Base-by-base conservation (phyloP, 2,888 invertebrate species). In the Ptychoptera albimana region DNA sequence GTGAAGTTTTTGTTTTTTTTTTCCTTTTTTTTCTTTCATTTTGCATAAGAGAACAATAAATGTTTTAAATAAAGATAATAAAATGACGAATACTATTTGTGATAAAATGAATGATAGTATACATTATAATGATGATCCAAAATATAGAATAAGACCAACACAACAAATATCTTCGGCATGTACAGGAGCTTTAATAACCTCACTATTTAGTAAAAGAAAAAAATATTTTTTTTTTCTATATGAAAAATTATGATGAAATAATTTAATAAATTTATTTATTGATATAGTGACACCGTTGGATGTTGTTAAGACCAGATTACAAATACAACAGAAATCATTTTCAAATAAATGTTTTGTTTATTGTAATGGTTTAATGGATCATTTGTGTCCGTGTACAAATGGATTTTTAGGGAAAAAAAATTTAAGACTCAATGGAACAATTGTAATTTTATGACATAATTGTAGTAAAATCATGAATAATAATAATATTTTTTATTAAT, bases 321-420 rank as follows among this genome's bases (percentile, higher is more conserved):
- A 98, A 69, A 81, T 89, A 2, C 97, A 98, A 63, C 85, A 88
- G 57, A 89, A 88, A 55, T 79, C 82, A 53, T 66, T 80, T 6
- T 80, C 81, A 8, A 84, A 87, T 52, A 85, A 84, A 64, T 94
- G 96, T 64, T 97, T 89, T 61, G 68, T 97, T 8, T 97, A 93
- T 64, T 93, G 93, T 61, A 98, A 98, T 72, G 97, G 98, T 1
- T 69, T 98, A 10, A 97, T 97, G 96, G 98, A 98, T 65, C 96
- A 97, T 61, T 66, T 96, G 34, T 97, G 96, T 61, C 80, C 83
- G 11, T 92, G 92, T 64, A 42, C 34, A n/a, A 72, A 74, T 13
- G 63, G 70, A 2, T 60, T 60, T 34, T 52, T 59, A 45, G 60
- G 63, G 51, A 57, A 68, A 31, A 56, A 59, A n/a, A 64, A 68